Evolutionary conservation across 2,113 vertebrate genomes (phyloP).

Genomic region (Vidua chalybeata): DNA sequence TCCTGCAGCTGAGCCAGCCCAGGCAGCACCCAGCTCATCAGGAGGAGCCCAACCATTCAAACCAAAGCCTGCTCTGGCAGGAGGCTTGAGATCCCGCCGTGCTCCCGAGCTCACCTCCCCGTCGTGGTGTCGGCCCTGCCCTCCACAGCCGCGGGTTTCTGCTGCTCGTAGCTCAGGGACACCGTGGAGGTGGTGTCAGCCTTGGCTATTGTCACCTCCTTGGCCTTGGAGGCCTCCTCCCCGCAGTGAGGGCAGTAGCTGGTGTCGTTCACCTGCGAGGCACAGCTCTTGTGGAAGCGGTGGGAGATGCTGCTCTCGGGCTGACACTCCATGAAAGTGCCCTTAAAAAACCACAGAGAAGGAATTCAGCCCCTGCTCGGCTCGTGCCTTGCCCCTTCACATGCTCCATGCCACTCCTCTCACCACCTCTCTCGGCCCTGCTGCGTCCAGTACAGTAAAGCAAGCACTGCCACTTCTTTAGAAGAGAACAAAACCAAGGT

Average conservation of each 20-base stretch:
- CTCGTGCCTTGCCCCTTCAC: background rate
- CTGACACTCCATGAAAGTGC: slow-evolving; percentile 95
- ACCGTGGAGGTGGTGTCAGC: slow-evolving; percentile 86
- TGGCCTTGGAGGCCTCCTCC: slow-evolving; percentile 88
- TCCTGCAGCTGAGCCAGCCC: background rate
- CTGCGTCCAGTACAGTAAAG: slow-evolving; percentile 46
- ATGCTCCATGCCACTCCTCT: background rate
- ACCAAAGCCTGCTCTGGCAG: rapidly evolving
- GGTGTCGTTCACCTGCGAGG: slow-evolving; percentile 84
- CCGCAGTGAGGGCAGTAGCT: slow-evolving; percentile 97
- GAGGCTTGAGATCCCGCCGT: rapidly evolving
- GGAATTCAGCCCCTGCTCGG: background rate
- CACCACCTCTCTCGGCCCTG: slow-evolving; percentile 34
- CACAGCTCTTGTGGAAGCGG: slow-evolving; percentile 91
- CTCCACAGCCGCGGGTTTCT: slow-evolving; percentile 73
- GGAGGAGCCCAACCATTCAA: background rate
- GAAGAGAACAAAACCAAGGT: slow-evolving; percentile 44
- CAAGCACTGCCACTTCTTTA: slow-evolving; percentile 58
- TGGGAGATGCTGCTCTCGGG: slow-evolving; percentile 94
- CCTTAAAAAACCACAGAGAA: slow-evolving; percentile 79
- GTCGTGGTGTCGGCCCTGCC: slow-evolving; percentile 96
- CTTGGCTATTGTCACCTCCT: slow-evolving; percentile 86
- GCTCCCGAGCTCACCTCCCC: slow-evolving; percentile 77
- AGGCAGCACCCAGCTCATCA: background rate
- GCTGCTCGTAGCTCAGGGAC: slow-evolving; percentile 71